Evolutionary conservation across 2,888 invertebrate species (phyloP).

Genomic region (Drosophila paramelanica): DNA sequence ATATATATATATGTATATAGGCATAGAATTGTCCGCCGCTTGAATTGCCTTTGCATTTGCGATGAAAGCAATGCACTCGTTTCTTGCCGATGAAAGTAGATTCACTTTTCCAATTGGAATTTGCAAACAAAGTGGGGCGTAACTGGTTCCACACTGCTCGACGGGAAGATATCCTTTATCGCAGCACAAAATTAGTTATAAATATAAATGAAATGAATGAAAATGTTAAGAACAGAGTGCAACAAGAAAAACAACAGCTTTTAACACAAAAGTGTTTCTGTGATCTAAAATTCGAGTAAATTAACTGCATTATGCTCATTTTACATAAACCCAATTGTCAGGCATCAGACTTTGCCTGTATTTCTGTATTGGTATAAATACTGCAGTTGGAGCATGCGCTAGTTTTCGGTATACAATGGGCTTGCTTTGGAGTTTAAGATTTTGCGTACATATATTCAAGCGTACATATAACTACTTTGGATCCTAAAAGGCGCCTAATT

Average conservation of each 20-base stretch:
- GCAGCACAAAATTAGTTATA: background rate
- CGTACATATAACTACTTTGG: background rate
- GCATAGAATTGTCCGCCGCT: slow-evolving; percentile 16
- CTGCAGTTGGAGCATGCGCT: slow-evolving; percentile 18
- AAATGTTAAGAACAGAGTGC: too few relatives aligned
- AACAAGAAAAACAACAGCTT: background rate
- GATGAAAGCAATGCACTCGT: slow-evolving; percentile 35
- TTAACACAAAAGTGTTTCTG: background rate
- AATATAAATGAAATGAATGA: background rate
- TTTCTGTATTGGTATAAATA: background rate
- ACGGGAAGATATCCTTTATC: slow-evolving; percentile 2
- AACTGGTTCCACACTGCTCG: slow-evolving; percentile 40
- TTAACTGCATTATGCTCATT: slow-evolving; percentile 24
- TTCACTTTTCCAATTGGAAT: slow-evolving; percentile 76
- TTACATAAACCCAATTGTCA: slow-evolving; percentile 12
- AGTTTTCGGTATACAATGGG: slow-evolving; percentile 25
- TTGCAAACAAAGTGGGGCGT: slow-evolving; percentile 74
- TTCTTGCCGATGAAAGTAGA: slow-evolving; percentile 56
- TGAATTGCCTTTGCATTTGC: slow-evolving; percentile 64
- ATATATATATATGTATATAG: background rate
- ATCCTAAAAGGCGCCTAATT: slow-evolving; percentile 26
- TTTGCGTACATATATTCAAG: background rate
- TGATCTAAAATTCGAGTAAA: background rate
- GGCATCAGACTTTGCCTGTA: slow-evolving; percentile 12
- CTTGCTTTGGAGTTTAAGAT: slow-evolving; percentile 2